These are phyloP conservation scores for Rhinichthys klamathensis DNA, from an alignment of 2,113 vertebrate genomes.

Conservation along the genomic window DNA sequence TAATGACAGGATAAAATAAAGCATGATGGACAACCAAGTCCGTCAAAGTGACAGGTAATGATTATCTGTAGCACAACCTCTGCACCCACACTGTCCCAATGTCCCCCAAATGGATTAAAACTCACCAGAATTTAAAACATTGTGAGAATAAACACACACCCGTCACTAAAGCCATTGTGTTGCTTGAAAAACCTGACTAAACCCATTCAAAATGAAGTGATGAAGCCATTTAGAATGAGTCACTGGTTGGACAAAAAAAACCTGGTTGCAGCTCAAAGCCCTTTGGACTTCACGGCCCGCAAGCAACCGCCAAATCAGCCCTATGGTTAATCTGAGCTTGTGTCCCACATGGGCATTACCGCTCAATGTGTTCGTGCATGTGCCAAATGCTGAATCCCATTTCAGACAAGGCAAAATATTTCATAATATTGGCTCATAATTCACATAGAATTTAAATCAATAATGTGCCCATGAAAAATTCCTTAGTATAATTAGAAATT, in stretches of 20 bases:
- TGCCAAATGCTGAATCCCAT: not conserved
- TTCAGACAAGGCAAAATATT: not conserved
- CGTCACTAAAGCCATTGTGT: not conserved
- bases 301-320: slow-evolving; percentile 4
- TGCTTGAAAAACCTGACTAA: not conserved
- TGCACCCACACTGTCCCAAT: not conserved
- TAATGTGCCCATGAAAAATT: not conserved
- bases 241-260: not conserved
- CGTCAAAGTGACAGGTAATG: not conserved
- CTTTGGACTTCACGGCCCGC: not conserved
- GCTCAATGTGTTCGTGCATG: not conserved
- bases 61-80: not conserved
- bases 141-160: not conserved
- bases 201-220: not conserved
- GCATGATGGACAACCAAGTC: not conserved
- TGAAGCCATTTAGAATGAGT: slow-evolving; percentile 9
- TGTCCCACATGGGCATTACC: slow-evolving; percentile 21
- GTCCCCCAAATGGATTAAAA: not conserved
- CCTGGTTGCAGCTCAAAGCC: not conserved
- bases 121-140: not conserved
- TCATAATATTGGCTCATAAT: not conserved
- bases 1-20: not conserved
- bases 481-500: too few species aligned
- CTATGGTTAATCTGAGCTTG: not conserved
- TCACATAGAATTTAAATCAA: slow-evolving; percentile 6